These are phyloP conservation scores for Drosophila subpulchrella DNA, from an alignment of 1,140 invertebrate species.

Conservation along the genomic window DNA sequence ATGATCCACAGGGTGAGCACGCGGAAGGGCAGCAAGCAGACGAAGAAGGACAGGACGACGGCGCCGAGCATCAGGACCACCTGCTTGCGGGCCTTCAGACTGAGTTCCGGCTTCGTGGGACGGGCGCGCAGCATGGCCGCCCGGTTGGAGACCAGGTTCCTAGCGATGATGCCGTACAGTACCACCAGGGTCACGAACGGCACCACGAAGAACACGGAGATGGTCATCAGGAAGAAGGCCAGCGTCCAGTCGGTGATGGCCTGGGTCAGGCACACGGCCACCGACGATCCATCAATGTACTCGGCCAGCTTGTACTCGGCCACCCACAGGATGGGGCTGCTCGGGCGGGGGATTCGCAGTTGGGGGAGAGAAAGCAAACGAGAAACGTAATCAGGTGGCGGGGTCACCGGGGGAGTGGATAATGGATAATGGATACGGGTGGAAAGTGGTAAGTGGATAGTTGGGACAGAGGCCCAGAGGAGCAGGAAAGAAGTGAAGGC, in stretches of 20 bases:
- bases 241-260: conserved; percentile 90
- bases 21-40: conserved; percentile 94
- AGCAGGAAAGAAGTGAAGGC: conserved; percentile 11
- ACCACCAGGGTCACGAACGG: conserved; percentile 92
- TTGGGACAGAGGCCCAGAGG: conserved; percentile 3
- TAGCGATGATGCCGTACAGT: conserved; percentile 93
- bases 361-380: conserved; percentile 52
- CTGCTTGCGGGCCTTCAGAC: conserved; percentile 89
- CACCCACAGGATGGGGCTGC: conserved; percentile 91
- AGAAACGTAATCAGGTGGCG: conserved; percentile 64
- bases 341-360: conserved; percentile 10
- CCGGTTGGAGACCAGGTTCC: conserved; percentile 92
- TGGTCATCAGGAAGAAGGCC: conserved; percentile 91
- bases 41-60: conserved; percentile 95
- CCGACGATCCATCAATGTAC: conserved; percentile 88
- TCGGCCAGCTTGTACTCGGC: conserved; percentile 89
- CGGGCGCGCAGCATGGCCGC: conserved; percentile 87
- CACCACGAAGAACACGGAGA: conserved; percentile 92
- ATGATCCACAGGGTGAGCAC: conserved; percentile 94
- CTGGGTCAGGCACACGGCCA: conserved; percentile 91
- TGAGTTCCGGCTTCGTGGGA: conserved; percentile 84
- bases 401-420: conserved; percentile 41
- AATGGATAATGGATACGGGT: conserved; percentile 34
- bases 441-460: conserved; percentile 20
- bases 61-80: conserved; percentile 95